A percentile compares a stretch with the other conserved stretches of the same genome.
phyloP scores from a whole-genome alignment of 2,113 vertebrate genomes.

The Sigmodon hispidus region DNA sequence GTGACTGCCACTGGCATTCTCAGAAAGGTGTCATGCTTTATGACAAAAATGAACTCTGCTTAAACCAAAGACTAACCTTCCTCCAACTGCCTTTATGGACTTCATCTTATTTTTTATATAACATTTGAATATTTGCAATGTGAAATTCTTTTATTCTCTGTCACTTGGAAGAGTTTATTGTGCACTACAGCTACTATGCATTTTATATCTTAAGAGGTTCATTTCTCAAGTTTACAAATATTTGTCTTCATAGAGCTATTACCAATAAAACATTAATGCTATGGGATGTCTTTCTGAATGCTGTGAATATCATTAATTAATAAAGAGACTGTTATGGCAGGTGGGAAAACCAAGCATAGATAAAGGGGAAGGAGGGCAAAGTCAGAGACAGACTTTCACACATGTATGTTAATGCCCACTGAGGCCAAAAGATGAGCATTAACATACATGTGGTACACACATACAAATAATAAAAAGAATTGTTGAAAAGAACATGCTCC shows the following conservation, averaged over 20 bases:
- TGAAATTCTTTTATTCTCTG: neutral
- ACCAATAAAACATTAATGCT: neutral
- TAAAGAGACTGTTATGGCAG: too few relatives aligned
- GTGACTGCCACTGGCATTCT: neutral
- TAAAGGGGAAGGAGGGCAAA: too few relatives aligned
- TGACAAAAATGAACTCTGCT: neutral
- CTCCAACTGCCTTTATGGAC: neutral
- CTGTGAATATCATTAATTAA: too few relatives aligned
- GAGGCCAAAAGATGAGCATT: too few relatives aligned
- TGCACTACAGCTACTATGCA: neutral
- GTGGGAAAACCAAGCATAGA: too few relatives aligned
- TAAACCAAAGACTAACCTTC: neutral
- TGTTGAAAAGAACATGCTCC: neutral
- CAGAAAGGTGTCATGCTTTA: neutral
- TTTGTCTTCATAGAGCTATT: neutral
- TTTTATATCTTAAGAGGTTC: neutral
- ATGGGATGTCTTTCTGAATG: too few relatives aligned
- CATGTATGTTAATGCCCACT: too few relatives aligned
- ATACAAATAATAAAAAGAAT: neutral
- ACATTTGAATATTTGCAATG: neutral
- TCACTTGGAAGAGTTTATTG: neutral
- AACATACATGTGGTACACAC: neutral
- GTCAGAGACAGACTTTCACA: too few relatives aligned
- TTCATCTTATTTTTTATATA: neutral
- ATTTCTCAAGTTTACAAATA: neutral